Conservation (phyloP, 2,113 vertebrate genomes). For the Vimba vimba region DNA sequence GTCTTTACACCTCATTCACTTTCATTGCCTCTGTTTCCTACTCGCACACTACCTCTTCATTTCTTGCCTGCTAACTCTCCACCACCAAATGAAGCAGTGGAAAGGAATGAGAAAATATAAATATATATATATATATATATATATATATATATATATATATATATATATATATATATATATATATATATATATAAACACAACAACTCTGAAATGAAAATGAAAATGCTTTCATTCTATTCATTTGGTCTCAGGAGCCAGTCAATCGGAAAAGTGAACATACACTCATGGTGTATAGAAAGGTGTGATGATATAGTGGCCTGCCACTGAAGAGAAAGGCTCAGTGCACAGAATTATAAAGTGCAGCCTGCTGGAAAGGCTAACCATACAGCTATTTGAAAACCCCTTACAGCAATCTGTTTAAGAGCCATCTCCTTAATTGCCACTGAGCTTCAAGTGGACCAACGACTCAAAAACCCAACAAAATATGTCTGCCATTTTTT, state of each 20-base stretch:
- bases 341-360: slow-evolving; percentile 41
- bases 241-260: slow-evolving; percentile 30
- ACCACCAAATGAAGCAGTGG: slow-evolving; percentile 14
- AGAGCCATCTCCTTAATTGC: slow-evolving; percentile 48
- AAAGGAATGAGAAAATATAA: slow-evolving; percentile 30
- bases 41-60: slow-evolving; percentile 40
- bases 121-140: too few relatives aligned
- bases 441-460: not conserved
- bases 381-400: slow-evolving; percentile 34
- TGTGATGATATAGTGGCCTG: slow-evolving; percentile 38
- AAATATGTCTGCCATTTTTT: not conserved
- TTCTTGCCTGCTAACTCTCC: slow-evolving; percentile 24
- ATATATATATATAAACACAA: slow-evolving; percentile 6
- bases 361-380: slow-evolving; percentile 41
- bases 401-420: slow-evolving; percentile 44
- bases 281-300: slow-evolving; percentile 29
- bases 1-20: slow-evolving; percentile 52
- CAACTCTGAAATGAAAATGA: slow-evolving; percentile 43
- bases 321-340: slow-evolving; percentile 21
- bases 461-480: not conserved
- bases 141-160: too few relatives aligned
- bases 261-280: slow-evolving; percentile 49
- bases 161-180: too few relatives aligned
- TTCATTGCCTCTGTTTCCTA: slow-evolving; percentile 52
- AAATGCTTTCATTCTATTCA: slow-evolving; percentile 38